Percentiles rank a stretch among this genome's conserved stretches.
These are phyloP conservation scores for Xenopus petersii DNA, from an alignment of 2,797 vertebrate genomes.

Conservation along the genomic window DNA sequence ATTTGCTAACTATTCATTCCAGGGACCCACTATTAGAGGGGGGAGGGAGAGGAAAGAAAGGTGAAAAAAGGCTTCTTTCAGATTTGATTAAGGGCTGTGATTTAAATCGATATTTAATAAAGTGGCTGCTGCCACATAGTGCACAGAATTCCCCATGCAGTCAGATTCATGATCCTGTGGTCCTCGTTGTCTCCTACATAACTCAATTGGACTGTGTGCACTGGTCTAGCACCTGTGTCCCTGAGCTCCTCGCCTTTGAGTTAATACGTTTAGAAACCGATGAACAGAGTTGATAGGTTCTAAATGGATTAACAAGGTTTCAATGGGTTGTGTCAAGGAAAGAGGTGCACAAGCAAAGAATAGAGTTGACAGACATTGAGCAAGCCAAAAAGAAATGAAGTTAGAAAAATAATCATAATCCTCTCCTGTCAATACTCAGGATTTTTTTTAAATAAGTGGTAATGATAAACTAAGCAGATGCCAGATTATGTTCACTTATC, in stretches of 20 bases:
- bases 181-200: slow-evolving; percentile 66
- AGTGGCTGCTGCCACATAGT: slow-evolving; percentile 75
- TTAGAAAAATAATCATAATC: slow-evolving; percentile 54
- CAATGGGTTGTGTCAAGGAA: slow-evolving; percentile 65
- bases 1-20: slow-evolving; percentile 69
- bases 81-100: slow-evolving; percentile 82
- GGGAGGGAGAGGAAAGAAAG: slow-evolving; percentile 36
- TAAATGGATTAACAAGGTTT: slow-evolving; percentile 79
- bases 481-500: background rate
- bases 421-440: slow-evolving; percentile 49
- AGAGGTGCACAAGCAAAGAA: slow-evolving; percentile 48
- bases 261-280: slow-evolving; percentile 76
- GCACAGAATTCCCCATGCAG: slow-evolving; percentile 76
- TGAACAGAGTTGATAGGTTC: slow-evolving; percentile 75
- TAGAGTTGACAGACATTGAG: slow-evolving; percentile 62
- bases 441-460: too few species aligned
- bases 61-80: slow-evolving; percentile 69
- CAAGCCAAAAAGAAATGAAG: slow-evolving; percentile 52
- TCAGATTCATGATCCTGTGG: slow-evolving; percentile 63
- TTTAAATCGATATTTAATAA: slow-evolving; percentile 93
- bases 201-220: slow-evolving; percentile 73
- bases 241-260: slow-evolving; percentile 67
- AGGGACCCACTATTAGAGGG: slow-evolving; percentile 58
- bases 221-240: slow-evolving; percentile 75
- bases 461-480: slow-evolving; percentile 21